Evolutionary conservation across 2,113 vertebrate genomes (phyloP).

Genomic region (Datnioides undecimradiatus): DNA sequence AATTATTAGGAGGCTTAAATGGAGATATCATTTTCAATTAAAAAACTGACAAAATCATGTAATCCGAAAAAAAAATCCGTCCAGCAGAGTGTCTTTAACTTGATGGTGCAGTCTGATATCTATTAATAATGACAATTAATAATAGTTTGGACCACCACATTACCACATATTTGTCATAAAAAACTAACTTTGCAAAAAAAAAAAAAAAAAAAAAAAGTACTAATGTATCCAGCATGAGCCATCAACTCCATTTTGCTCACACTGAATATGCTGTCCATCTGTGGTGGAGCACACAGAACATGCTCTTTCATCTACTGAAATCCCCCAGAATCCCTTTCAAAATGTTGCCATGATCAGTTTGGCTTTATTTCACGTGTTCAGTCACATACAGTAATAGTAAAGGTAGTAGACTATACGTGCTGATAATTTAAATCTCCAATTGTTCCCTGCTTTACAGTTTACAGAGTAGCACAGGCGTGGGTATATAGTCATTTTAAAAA

Average conservation of each 20-base stretch:
- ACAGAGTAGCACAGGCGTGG: background rate
- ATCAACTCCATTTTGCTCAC: constrained; percentile 8
- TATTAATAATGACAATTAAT: too few species aligned
- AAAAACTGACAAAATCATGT: constrained; percentile 8
- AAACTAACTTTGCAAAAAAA: background rate
- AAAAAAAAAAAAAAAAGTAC: background rate
- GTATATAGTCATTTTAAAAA: constrained; percentile 1
- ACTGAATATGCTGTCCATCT: constrained; percentile 28
- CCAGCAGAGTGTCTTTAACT: constrained; percentile 11
- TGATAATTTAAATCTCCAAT: background rate
- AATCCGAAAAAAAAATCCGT: constrained; percentile 2
- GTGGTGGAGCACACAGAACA: background rate
- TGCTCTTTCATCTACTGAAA: constrained; percentile 36
- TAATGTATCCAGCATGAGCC: background rate
- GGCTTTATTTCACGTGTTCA: background rate
- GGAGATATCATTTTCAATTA: constrained; percentile 43
- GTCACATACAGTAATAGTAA: background rate
- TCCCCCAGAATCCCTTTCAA: constrained; percentile 5
- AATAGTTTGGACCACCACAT: background rate
- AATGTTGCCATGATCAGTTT: constrained; percentile 6
- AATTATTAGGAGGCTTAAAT: constrained; percentile 34
- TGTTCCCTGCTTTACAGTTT: background rate
- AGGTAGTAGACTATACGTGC: background rate
- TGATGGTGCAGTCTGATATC: background rate
- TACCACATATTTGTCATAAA: constrained; percentile 5